Percentiles rank a stretch among this genome's conserved stretches.
phyloP scores from a whole-genome alignment of 2,797 vertebrate species.

The Falco novaeseelandiae region DNA sequence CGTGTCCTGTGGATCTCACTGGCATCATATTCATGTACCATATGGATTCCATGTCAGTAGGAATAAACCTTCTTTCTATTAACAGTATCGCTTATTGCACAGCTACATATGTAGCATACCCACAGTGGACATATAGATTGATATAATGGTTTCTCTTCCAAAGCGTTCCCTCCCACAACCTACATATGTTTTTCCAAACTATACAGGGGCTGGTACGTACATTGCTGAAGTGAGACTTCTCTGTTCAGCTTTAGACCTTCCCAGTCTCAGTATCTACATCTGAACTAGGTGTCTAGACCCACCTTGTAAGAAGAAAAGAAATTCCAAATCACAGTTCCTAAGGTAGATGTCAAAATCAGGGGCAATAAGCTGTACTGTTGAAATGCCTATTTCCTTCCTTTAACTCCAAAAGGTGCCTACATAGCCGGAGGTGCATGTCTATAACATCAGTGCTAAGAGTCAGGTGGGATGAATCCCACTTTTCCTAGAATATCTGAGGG shows the following conservation, averaged over 20 bases:
- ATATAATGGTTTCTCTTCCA: neutral
- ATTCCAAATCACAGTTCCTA: neutral
- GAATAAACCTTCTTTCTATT: conserved; percentile 14
- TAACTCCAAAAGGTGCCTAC: neutral
- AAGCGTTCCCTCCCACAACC: neutral
- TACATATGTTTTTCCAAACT: neutral
- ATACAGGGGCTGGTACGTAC: neutral
- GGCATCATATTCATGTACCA: neutral
- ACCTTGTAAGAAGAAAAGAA: neutral
- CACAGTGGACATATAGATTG: neutral
- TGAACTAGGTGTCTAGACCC: neutral
- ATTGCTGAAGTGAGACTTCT: neutral
- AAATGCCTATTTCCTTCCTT: neutral
- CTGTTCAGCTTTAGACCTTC: neutral
- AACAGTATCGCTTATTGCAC: neutral
- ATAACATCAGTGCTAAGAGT: neutral
- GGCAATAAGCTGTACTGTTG: neutral
- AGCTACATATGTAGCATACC: neutral
- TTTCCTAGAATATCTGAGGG: neutral
- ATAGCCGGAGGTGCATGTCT: neutral
- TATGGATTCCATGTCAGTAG: neutral
- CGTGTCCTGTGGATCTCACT: neutral
- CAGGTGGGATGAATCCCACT: neutral
- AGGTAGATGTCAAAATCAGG: neutral
- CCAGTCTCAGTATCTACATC: neutral